These are phyloP conservation scores for Lanius ludovicianus DNA, from an alignment of 2,113 vertebrate species.

Conservation along the genomic window DNA sequence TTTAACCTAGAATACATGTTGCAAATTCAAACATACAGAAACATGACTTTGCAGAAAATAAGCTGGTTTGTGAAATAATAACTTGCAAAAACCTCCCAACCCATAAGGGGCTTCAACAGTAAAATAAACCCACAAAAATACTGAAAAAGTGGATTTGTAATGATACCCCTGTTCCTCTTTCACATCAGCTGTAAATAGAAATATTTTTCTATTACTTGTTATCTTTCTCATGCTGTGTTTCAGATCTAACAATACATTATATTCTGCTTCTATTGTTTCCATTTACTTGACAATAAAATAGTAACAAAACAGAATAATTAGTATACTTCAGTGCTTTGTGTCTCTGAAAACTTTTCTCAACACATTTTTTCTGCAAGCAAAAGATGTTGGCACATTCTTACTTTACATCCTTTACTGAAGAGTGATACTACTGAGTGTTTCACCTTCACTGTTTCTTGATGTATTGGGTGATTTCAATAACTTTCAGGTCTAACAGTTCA, in stretches of 20 bases:
- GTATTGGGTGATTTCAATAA: background rate
- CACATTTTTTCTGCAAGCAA: background rate
- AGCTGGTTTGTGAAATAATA: background rate
- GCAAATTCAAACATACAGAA: background rate
- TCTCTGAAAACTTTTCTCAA: background rate
- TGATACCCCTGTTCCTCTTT: background rate
- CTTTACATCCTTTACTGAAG: background rate
- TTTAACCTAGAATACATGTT: background rate
- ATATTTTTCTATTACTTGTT: background rate
- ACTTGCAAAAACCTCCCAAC: fast-evolving
- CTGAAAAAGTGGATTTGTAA: background rate
- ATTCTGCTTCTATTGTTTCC: background rate
- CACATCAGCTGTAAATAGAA: background rate
- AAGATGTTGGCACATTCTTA: background rate
- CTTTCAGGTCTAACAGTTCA: background rate
- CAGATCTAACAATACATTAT: background rate
- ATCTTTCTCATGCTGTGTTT: background rate
- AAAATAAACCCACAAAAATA: background rate
- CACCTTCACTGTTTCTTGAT: background rate
- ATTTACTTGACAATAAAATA: background rate
- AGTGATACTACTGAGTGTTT: background rate
- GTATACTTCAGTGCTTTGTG: background rate
- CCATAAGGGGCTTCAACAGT: fast-evolving
- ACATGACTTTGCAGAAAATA: background rate
- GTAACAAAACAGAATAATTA: background rate